Evolutionary conservation across 1,140 invertebrate species (phyloP).

Genomic region (Pogonomyrmex barbatus): DNA sequence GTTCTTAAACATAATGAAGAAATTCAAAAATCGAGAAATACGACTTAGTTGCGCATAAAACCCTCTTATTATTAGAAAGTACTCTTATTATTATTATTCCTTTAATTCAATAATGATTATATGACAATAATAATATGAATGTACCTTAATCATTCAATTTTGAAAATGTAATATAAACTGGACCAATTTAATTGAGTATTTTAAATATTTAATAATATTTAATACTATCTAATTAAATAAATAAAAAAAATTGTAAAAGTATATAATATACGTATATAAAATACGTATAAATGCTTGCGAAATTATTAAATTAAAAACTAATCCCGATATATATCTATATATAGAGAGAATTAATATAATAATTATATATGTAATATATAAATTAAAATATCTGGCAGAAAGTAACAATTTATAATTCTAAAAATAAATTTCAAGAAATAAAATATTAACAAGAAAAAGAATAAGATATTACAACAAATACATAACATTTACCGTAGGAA

Average conservation of each 20-base stretch:
- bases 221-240: not conserved
- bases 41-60: not conserved
- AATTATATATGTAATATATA: not conserved
- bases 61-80: not conserved
- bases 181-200: not conserved
- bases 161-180: not conserved
- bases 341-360: not conserved
- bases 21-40: slow-evolving; percentile 37
- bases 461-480: not conserved
- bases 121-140: not conserved
- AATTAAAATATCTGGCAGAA: slow-evolving; percentile 1
- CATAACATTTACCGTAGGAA: not conserved
- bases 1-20: slow-evolving; percentile 31
- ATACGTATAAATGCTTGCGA: too few relatives aligned
- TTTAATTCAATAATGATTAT: not conserved
- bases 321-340: too few relatives aligned
- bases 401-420: slow-evolving; percentile 6
- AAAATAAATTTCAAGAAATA: not conserved
- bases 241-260: not conserved
- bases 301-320: too few relatives aligned
- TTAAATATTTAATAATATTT: not conserved
- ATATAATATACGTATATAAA: not conserved
- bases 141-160: not conserved
- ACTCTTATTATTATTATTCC: not conserved
- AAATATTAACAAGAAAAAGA: too few relatives aligned